Base-by-base conservation (phyloP, 1,140 invertebrate species). In the Tyrophagus putrescentiae region DNA sequence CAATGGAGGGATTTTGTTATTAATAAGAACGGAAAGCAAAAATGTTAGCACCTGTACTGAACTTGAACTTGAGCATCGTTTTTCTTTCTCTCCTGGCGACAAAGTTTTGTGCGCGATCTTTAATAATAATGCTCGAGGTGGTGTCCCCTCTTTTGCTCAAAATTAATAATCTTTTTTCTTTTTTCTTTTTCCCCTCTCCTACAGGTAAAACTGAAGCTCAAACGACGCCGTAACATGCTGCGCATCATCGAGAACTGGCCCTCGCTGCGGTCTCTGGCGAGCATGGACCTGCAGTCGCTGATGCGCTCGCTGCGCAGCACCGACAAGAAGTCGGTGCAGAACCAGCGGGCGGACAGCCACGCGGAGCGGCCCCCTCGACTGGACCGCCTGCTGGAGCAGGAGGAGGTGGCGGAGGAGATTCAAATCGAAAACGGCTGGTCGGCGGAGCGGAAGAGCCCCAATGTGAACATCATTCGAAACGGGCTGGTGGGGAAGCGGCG, bases 391-490 rank as follows among this genome's bases (percentile, higher is more conserved):
- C 79, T 97, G 62, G 90, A 95, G 73, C 92, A 93, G 87, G 90
- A 91, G 63, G 81, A 87, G 57, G 87, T 84, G 57, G 79, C 82
- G 61, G 78, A 83, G 66, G 90, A 94, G 69, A 78, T 83, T 50
- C 89, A 93, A 74, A 70, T 90, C 45, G 87, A 88, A 70, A 86
- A 95, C 72, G 85, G 87, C 45, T 97, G 92, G 91, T 97, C 97
- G 71, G 82, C 88, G 4, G 90, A 96, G 57, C 93, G 97, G 71
- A 79, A 90, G 74, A 93, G 88, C 59, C 75, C 97, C 67, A 98
- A 98, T 73, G 96, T 98, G 77, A 97, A 96, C 75, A 93, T 98
- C 63, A 97, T 97, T 77, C 81, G 94, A 66, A 91, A 97, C 67
- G 92, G 89, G 72, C 76, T 96, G 69, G 97, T 93, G 68, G 94